Evolutionary conservation across 1,140 invertebrate species (phyloP).

Genomic region (Cecropterus lyciades): DNA sequence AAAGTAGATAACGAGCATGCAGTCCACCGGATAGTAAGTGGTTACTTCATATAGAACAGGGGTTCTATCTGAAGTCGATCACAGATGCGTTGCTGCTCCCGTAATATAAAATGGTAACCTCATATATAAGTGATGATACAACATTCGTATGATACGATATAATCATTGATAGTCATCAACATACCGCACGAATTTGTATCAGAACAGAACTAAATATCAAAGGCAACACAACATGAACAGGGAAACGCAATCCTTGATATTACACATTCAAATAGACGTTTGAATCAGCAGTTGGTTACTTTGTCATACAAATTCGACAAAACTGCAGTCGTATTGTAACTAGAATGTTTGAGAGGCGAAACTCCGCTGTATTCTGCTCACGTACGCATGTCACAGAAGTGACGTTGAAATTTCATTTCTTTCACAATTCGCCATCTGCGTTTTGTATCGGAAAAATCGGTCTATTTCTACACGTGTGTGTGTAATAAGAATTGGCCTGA

Average conservation of each 20-base stretch:
- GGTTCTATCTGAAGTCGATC: too few species aligned
- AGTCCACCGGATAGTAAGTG: too few species aligned
- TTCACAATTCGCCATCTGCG: conserved; percentile 22
- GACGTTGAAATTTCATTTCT: conserved; percentile 26
- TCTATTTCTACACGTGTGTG: too few species aligned
- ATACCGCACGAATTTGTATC: too few species aligned
- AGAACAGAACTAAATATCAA: neutral
- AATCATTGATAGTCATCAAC: too few species aligned
- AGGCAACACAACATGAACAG: neutral
- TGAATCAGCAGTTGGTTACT: conserved; percentile 7
- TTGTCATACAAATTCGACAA: conserved; percentile 1
- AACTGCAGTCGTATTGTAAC: neutral
- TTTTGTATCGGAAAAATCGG: conserved; percentile 24
- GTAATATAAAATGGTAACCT: too few species aligned
- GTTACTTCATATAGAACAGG: too few species aligned
- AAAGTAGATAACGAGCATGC: too few species aligned
- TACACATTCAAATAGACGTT: neutral
- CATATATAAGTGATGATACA: too few species aligned
- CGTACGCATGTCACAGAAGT: conserved; percentile 20
- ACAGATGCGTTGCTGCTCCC: too few species aligned
- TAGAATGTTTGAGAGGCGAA: neutral
- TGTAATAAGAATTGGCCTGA: neutral
- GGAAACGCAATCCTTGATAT: neutral
- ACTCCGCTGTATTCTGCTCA: conserved; percentile 5
- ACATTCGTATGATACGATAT: too few species aligned